Conservation (phyloP, 64 coral and sea anemone species). For the Porites lutea region DNA sequence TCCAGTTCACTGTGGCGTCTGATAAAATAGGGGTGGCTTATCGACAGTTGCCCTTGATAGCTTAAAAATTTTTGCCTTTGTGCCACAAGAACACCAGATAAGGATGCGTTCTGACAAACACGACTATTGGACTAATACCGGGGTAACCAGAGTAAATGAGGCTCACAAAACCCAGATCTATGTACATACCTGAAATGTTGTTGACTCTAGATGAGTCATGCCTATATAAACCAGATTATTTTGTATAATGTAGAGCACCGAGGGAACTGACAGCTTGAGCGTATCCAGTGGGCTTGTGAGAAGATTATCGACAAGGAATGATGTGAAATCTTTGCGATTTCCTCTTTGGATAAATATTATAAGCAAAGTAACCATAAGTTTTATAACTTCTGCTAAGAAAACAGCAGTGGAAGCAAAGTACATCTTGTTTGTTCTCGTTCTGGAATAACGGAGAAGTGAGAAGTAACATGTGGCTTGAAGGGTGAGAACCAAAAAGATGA, state of each 20-base stretch:
- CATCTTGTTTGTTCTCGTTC: slow-evolving; percentile 67
- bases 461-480: slow-evolving; percentile 71
- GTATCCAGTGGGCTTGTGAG: slow-evolving; percentile 50
- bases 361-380: slow-evolving; percentile 51
- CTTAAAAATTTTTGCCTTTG: no score
- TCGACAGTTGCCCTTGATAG: no score
- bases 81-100: no score
- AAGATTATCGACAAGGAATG: slow-evolving; percentile 53
- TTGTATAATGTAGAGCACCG: slow-evolving; percentile 70
- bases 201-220: slow-evolving; percentile 82
- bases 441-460: slow-evolving; percentile 64
- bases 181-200: slow-evolving; percentile 73
- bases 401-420: slow-evolving; percentile 75
- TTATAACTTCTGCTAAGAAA: slow-evolving; percentile 51
- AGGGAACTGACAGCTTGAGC: slow-evolving; percentile 47
- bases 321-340: slow-evolving; percentile 32
- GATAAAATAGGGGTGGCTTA: no score
- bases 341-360: slow-evolving; percentile 55
- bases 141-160: no score
- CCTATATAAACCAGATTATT: slow-evolving; percentile 79
- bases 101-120: no score
- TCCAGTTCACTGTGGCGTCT: no score
- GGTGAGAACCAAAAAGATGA: slow-evolving; percentile 59
- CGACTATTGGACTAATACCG: no score
- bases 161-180: no score